phyloP scores from a whole-genome alignment of 1,140 invertebrate species.

The Brachionus paranguensis region DNA sequence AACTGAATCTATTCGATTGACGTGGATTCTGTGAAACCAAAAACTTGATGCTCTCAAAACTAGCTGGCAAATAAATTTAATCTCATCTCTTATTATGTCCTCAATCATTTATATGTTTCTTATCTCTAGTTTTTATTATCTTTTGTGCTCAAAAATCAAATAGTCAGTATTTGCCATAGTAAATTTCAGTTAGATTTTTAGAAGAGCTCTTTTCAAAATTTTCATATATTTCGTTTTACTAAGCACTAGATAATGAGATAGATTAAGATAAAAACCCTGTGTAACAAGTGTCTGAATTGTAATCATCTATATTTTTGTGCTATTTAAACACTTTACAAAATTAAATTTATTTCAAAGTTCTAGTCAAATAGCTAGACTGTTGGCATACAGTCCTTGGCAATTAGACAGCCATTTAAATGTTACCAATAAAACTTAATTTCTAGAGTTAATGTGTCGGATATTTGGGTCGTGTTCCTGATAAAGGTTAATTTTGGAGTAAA shows the following conservation, averaged over 20 bases:
- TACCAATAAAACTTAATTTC: background rate
- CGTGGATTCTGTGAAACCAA: slow-evolving; percentile 9
- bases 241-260: slow-evolving; percentile 34
- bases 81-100: slow-evolving; percentile 31
- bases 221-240: slow-evolving; percentile 28
- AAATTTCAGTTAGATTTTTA: slow-evolving; percentile 23
- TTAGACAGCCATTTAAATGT: background rate
- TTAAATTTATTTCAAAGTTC: background rate
- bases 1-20: background rate
- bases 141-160: slow-evolving; percentile 30
- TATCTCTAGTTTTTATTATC: slow-evolving; percentile 24
- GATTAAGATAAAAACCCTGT: slow-evolving; percentile 32
- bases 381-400: background rate
- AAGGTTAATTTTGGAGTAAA: background rate
- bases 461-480: background rate
- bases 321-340: background rate
- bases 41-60: slow-evolving; percentile 23
- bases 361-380: background rate
- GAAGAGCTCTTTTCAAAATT: slow-evolving; percentile 29
- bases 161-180: slow-evolving; percentile 1
- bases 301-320: background rate
- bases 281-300: slow-evolving; percentile 31
- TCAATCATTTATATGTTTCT: slow-evolving; percentile 16
- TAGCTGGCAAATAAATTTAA: slow-evolving; percentile 29
- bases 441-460: background rate